Evolutionary conservation across 2,888 invertebrate species (phyloP).

Genomic region (Diadegma fenestrale): DNA sequence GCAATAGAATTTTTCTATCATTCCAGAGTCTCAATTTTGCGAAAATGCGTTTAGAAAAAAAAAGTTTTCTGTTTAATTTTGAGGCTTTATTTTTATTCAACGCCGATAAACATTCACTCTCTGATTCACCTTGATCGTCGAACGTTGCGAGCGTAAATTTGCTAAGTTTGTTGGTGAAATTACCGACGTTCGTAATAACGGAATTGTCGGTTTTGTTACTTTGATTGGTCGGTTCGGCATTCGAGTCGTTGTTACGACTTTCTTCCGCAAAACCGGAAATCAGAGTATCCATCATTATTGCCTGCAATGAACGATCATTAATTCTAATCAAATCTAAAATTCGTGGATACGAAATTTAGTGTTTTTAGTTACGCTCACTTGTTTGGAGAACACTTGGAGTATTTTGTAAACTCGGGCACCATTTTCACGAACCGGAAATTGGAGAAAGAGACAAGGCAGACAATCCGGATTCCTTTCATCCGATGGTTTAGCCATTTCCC

Average conservation of each 20-base stretch:
- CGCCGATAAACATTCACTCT: too few relatives aligned
- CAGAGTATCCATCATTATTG: constrained; percentile 94
- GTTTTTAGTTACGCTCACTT: constrained; percentile 79
- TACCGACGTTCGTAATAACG: constrained; percentile 78
- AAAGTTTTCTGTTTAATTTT: too few relatives aligned
- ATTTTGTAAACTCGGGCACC: constrained; percentile 93
- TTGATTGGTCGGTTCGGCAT: constrained; percentile 82
- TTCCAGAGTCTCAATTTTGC: background rate
- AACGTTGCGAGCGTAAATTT: constrained; percentile 95
- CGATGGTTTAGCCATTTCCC: constrained; percentile 96
- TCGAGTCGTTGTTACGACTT: constrained; percentile 86
- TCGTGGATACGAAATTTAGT: background rate
- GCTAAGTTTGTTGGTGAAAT: constrained; percentile 93
- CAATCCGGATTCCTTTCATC: constrained; percentile 94
- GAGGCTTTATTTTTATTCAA: too few relatives aligned
- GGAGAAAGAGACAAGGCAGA: constrained; percentile 96
- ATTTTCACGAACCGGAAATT: constrained; percentile 93
- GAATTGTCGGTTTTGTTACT: constrained; percentile 76
- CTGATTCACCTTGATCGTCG: constrained; percentile 91
- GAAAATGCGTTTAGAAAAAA: too few relatives aligned
- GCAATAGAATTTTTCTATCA: background rate
- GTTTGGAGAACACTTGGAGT: constrained; percentile 90
- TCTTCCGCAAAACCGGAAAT: constrained; percentile 94
- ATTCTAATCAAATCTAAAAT: constrained; percentile 12
- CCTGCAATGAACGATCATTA: constrained; percentile 82